Evolutionary conservation across 30 jellyfish, hydroid and myxozoan genomes (phyloP), one percentile per base, ranked within the genome.

Genomic region (Aurelia aurita): DNA sequence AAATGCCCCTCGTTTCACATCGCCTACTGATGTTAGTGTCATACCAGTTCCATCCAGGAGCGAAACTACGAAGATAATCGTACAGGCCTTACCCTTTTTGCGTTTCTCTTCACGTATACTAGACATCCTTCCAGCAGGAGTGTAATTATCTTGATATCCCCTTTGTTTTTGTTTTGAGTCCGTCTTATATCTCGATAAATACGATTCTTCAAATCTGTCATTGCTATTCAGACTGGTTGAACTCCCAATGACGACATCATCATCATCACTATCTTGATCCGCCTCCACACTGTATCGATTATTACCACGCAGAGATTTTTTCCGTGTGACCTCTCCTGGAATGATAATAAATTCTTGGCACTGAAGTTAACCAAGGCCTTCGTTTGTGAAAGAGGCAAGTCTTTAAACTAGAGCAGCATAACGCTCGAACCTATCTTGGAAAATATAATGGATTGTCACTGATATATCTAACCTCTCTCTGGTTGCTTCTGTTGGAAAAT

Each of bases 381-480:
- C 67, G 12, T 3, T 3, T 55, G 14, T 5, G 67, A 55, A 16
- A 28, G 28, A 55, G 29, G 0, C 4, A 39, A 4, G 9, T 8
- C 51, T 0, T n/a, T n/a, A n/a, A n/a, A n/a, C n/a, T n/a, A n/a
- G n/a, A n/a, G n/a, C n/a, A n/a, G n/a, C n/a, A n/a, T n/a, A n/a
- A n/a, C n/a, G n/a, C n/a, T n/a, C n/a, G n/a, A 88, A 93, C 97
- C 14, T 88, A 93, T 82, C 68, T 88, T 35, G 82, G 70, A 49
- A 78, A 93, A 60, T 88, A 74, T 58, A 88, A 88, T 88, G 97
- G 92, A 44, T 39, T 88, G 80, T 88, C 97, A 13, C 45, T 88
- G 44, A 72, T 88, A 21, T 88, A 79, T 58, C 80, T 88, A 66
- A 20, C 79, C 2, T 88, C 85, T 54, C 92, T 88, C 10, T 87